A percentile compares a stretch with the other conserved stretches of the same genome.
Conservation (phyloP, 2,888 invertebrate species). For the Coenonympha arcania region DNA sequence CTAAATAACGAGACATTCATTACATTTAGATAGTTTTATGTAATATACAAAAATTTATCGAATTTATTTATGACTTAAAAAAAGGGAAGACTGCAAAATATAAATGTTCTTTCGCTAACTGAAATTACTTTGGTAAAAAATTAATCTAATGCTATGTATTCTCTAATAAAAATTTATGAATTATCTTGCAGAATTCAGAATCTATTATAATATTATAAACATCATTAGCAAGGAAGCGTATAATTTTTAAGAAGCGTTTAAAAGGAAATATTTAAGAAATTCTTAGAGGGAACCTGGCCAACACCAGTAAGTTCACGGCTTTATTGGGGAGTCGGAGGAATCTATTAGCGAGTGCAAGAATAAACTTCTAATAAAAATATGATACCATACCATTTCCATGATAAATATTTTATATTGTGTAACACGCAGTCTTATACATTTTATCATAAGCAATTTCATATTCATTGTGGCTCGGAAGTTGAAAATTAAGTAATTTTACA, state of each 20-base stretch:
- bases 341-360: constrained; percentile 32
- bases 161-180: constrained; percentile 1
- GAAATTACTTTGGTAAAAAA: constrained; percentile 62
- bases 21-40: neutral
- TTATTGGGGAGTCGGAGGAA: constrained; percentile 28
- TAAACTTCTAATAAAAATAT: constrained; percentile 14
- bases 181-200: neutral
- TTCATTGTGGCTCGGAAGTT: constrained; percentile 25
- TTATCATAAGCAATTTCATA: constrained; percentile 25
- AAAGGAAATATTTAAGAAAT: neutral
- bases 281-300: neutral
- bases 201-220: neutral
- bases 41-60: constrained; percentile 37
- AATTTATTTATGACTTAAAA: constrained; percentile 19
- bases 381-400: constrained; percentile 15
- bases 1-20: constrained; percentile 35
- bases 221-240: too few relatives aligned
- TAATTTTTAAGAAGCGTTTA: neutral
- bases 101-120: constrained; percentile 23
- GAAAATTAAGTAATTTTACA: constrained; percentile 26
- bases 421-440: constrained; percentile 28
- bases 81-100: constrained; percentile 50
- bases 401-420: constrained; percentile 28
- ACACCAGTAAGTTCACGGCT: constrained; percentile 1
- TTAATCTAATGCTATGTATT: constrained; percentile 33